Evolutionary conservation across 2,888 invertebrate species (phyloP), one percentile per base, ranked within the genome.

Genomic region (Aspidiotus destructor): DNA sequence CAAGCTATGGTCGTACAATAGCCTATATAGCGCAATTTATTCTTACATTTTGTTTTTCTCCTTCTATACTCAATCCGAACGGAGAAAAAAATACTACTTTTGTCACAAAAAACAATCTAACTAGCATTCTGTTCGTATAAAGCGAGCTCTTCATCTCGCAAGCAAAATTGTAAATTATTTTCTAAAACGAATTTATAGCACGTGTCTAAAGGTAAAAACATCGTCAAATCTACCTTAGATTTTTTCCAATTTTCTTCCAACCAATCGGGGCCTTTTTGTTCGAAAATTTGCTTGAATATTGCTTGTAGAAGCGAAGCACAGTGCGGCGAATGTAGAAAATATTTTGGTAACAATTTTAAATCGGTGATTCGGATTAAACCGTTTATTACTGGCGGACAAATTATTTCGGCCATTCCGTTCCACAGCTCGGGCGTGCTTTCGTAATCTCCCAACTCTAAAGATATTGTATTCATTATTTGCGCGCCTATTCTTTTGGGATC

Each of bases 391-490:
- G 55, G 42, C 40, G 68, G 61, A 10, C 61, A 60, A 17, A 68
- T 60, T 15, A 68, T 68, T 11, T 68, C 68, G 41, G 68, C 61
- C 61, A 68, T 68, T 7, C 61, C 53, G 7, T 68, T 54, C 68
- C 68, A 68, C 10, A 68, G 17, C 40, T 68, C 61, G 8, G 68
- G 68, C 8, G 53, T 17, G 53, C 61, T 61, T 16, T 54, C 55
- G 28, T 54, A 68, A 61, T 68, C 68, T 10, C 68, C 68, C 41
- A 68, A 61, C 52, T 60, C 61, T 7, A 68, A 52, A 1, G 61
- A 61, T 41, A 68, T 61, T 7, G 68, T 61, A 53, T 68, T 68
- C 68, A 68, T 68, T 8, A 68, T 68, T 53, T 68, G 60, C 10
- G 60, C 61, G 15, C 68, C 61, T 9, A 68, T 60, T 68, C 61